Evolutionary conservation across 2,113 vertebrate species (phyloP), one percentile per base, ranked within the genome.

Genomic region (Ptilonorhynchus violaceus): DNA sequence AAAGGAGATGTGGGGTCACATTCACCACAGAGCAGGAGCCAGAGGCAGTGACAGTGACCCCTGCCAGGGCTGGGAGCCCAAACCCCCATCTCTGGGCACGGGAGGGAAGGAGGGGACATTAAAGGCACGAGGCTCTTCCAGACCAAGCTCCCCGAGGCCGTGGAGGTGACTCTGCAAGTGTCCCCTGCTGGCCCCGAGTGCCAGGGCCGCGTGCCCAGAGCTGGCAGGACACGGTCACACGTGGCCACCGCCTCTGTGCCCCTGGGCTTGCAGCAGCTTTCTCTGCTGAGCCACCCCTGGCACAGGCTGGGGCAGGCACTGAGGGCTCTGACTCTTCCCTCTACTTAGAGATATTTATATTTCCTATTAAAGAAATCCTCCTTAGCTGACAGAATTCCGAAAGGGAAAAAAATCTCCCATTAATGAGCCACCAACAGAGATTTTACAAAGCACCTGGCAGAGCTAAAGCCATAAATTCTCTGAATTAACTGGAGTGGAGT

Each of bases 401-500:
- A 93, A 88, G 52, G 42, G 83, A 82, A 73, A 88, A 42, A 93
- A 96, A 94, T 92, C 64, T 77, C 79, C 56, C 60, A 81, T 88
- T 96, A 96, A 96, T 87, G 85, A 95, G 82, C 60, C 85, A 90
- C 83, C 85, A 84, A 92, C 37, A 72, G 85, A 91, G 85, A 90
- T 85, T 94, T 92, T 86, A 88, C 79, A 90, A 95, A 94, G 90
- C 60, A 81, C 76, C 83, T 91, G 93, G 94, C 64, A 86, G 58
- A 68, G 64, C 85, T 86, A 33, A 75, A 86, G 63, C n/a, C 76
- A 96, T 96, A 89, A 94, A 96, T 93, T 92, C 59, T 72, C 75
- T 75, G 88, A 78, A 96, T 96, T 93, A 94, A 93, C 82, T 78
- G 11, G 56, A 96, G 67, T 41, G 42, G 75, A 90, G 88, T 88